phyloP scores from a whole-genome alignment of 2,797 vertebrate species.

The Antennarius maculatus region DNA sequence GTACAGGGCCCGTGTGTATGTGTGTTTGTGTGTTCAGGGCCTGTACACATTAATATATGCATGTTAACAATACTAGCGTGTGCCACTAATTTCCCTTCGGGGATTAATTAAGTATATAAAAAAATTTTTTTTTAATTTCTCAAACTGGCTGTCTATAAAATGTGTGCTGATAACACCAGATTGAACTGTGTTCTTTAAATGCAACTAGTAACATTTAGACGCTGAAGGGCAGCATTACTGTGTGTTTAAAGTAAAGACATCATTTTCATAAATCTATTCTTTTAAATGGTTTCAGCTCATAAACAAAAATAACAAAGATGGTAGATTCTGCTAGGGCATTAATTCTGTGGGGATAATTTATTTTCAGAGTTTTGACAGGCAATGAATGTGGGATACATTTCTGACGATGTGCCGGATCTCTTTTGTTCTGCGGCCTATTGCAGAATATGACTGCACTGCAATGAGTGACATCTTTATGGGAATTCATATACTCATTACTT shows the following conservation, averaged over 20 bases:
- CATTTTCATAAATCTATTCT: background rate
- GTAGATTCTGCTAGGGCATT: background rate
- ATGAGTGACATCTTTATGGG: conserved; percentile 63
- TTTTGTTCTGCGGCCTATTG: conserved; percentile 33
- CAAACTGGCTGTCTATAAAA: no score
- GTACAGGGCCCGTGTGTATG: no score
- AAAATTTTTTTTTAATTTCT: no score
- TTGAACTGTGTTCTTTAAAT: no score
- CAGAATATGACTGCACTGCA: conserved; percentile 49
- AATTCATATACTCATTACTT: conserved; percentile 61
- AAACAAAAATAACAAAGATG: background rate
- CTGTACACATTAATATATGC: no score
- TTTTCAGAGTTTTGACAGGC: background rate
- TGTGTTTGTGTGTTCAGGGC: no score
- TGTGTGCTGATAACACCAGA: no score
- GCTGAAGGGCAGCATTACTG: no score
- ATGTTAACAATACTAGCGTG: no score
- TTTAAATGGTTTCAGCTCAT: background rate
- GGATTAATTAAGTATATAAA: no score
- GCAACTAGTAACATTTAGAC: background rate
- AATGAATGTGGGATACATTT: conserved; percentile 10
- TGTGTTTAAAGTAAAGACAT: no score
- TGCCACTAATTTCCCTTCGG: no score
- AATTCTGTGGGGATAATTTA: background rate
- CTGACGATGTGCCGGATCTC: conserved; percentile 8